A percentile compares a stretch with the other conserved stretches of the same genome.
Conservation (phyloP, 2,797 vertebrate genomes). For the Monodelphis domestica region DNA sequence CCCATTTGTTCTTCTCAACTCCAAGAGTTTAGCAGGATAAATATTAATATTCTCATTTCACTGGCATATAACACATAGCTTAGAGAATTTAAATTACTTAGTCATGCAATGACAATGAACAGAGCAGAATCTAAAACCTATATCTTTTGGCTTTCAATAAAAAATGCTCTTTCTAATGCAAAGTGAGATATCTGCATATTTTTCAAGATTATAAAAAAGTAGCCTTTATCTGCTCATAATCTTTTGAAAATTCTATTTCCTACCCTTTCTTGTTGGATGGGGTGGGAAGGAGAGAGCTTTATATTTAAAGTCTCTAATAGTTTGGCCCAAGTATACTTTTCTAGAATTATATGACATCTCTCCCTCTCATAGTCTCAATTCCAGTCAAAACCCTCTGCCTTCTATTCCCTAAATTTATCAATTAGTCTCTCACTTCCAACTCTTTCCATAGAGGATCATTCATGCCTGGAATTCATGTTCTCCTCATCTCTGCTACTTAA, state of each 20-base stretch:
- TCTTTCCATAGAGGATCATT: not conserved
- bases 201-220: not conserved
- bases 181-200: not conserved
- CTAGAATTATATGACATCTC: not conserved
- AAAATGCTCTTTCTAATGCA: not conserved
- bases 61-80: not conserved
- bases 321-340: not conserved
- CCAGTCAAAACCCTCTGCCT: not conserved
- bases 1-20: constrained; percentile 16
- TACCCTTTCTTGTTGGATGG: not conserved
- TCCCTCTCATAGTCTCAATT: not conserved
- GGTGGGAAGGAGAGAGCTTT: not conserved
- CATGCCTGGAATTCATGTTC: not conserved
- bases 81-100: not conserved
- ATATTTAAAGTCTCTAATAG: not conserved
- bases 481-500: not conserved
- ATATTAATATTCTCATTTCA: not conserved
- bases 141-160: constrained; percentile 8
- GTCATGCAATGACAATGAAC: not conserved
- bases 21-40: constrained; percentile 32
- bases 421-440: not conserved
- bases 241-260: not conserved
- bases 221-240: not conserved
- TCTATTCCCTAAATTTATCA: not conserved
- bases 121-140: not conserved